Evolutionary conservation across 2,888 invertebrate genomes (phyloP), one percentile per base, ranked within the genome.

Genomic region (Candidula unifasciata): DNA sequence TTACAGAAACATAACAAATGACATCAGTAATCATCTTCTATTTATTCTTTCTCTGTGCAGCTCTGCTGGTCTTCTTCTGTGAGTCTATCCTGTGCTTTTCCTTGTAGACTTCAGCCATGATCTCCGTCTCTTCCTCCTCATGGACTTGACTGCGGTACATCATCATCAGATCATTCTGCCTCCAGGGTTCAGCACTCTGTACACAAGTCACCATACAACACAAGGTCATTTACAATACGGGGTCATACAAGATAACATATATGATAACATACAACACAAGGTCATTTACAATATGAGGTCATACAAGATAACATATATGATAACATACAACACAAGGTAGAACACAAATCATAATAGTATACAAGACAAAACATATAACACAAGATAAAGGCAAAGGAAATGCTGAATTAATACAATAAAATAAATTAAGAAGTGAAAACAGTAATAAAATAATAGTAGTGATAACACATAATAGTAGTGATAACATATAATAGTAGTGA

Each of bases 81-180:
- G 76, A 80, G 30, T 84, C 77, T 18, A 76, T 66, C 8, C 6
- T 73, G 30, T 74, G 68, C 33, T 84, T 84, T 60, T 84, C 84
- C 30, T 69, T 74, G 76, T 60, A 85, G n/a, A 98, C 96, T 94
- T 98, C 97, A 1, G 96, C 94, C 95, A 96, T 98, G 90, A 99
- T 97, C 91, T 96, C 96, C 54, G 95, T 95, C 92, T 88, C 97
- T 97, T 98, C 98, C 93, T 97, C 97, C 89, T 96, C 96, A 18
- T 97, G 96, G 90, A 98, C 96, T 0, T 96, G 93, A 24, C 95
- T 96, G 95, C 98, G 96, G 93, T 99, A 99, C 86, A 96, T 95
- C 93, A 97, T 97, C 98, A 99, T 98, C 81, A 99, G 94, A 94
- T 99, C 99, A 94, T 96, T 97, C 95, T 97, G 96, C 82, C 91